Conservation (phyloP, 53 echinoderm and acorn worm genomes). For the Paelopatides confundens region DNA sequence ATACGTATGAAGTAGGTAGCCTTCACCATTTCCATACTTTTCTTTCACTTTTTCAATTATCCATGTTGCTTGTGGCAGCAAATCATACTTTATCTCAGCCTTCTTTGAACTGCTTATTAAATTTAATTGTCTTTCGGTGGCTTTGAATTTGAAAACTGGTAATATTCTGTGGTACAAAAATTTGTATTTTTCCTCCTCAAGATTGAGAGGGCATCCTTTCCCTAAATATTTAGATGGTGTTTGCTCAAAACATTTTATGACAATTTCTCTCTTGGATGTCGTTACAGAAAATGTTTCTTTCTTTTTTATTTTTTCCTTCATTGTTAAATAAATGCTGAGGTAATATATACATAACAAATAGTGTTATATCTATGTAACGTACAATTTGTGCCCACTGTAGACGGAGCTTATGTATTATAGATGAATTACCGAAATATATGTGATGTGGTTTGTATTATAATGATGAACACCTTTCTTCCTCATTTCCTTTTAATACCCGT, state of each 20-base stretch:
- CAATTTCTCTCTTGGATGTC: constrained; percentile 11
- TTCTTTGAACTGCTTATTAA: constrained; percentile 60
- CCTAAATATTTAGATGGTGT: constrained; percentile 77
- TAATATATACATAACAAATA: no score
- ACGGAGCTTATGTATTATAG: no score
- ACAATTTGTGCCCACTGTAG: no score
- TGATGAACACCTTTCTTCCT: no score
- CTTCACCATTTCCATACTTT: constrained; percentile 75
- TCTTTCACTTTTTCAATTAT: constrained; percentile 82
- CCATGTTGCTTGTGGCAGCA: constrained; percentile 69
- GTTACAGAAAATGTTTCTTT: neutral
- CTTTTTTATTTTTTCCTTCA: neutral
- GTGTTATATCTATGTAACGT: no score
- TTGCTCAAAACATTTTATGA: constrained; percentile 79
- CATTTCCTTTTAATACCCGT: no score
- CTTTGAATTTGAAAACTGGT: constrained; percentile 82
- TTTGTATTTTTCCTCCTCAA: constrained; percentile 78
- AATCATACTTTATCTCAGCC: constrained; percentile 76
- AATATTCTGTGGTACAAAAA: constrained; percentile 76
- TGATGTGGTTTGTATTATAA: no score
- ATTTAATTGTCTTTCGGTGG: constrained; percentile 47
- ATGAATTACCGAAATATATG: no score
- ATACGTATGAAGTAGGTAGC: constrained; percentile 67
- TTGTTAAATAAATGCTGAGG: neutral
- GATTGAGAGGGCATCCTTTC: constrained; percentile 85